A percentile compares a stretch with the other conserved stretches of the same genome.
phyloP scores from a whole-genome alignment of 2,113 vertebrate species.

The Glaucidium brasilianum region DNA sequence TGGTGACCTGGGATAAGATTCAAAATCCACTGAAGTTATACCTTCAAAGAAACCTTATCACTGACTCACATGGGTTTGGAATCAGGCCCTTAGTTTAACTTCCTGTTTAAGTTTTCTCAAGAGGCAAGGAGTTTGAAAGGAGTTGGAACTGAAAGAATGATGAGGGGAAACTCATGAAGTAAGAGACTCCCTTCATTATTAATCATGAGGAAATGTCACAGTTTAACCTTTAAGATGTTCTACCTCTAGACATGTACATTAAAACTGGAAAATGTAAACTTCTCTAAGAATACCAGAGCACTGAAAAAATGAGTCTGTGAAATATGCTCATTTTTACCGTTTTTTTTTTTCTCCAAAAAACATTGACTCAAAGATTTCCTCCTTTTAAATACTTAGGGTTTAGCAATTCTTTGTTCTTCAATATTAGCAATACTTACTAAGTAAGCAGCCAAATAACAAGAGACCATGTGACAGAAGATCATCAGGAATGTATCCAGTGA shows the following conservation, averaged over 20 bases:
- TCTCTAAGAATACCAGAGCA: not conserved
- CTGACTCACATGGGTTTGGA: not conserved
- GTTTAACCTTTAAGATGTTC: not conserved
- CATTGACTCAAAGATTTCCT: not conserved
- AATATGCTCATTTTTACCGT: not conserved
- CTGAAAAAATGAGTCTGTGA: not conserved
- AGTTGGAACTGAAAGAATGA: not conserved
- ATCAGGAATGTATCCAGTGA: not conserved
- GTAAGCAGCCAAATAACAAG: not conserved
- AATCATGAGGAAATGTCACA: not conserved
- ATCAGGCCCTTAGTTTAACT: not conserved
- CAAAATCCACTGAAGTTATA: not conserved
- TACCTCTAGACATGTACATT: not conserved
- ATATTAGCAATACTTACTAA: not conserved
- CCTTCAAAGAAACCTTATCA: not conserved
- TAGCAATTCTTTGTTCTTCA: not conserved
- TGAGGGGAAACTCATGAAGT: not conserved
- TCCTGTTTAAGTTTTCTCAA: not conserved
- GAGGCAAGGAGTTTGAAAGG: not conserved
- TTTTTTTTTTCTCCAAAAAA: rapidly evolving
- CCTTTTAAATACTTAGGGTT: not conserved
- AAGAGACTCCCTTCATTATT: not conserved
- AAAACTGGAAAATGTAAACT: not conserved
- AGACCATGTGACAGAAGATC: not conserved
- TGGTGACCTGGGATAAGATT: not conserved